These are phyloP conservation scores for Lamellibrachia luymesi DNA, from an alignment of 1,140 invertebrate genomes.

Conservation along the genomic window DNA sequence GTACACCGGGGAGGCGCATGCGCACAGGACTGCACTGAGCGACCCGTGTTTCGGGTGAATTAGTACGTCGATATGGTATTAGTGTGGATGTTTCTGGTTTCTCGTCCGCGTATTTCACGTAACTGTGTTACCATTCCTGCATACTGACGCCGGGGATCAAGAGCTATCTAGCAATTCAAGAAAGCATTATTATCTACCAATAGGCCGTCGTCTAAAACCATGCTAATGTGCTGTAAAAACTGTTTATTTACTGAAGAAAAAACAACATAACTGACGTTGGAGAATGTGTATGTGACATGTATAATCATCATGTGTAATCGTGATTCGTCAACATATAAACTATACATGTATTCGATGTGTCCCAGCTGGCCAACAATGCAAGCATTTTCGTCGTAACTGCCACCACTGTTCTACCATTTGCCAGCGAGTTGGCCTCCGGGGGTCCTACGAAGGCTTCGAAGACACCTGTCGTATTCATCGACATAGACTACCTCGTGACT, in stretches of 20 bases:
- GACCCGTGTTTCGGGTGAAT: neutral
- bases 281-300: too few relatives aligned
- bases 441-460: neutral
- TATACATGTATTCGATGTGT: too few relatives aligned
- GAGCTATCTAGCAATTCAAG: neutral
- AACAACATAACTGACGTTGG: too few relatives aligned
- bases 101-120: neutral
- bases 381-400: neutral
- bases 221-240: neutral
- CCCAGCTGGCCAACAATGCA: too few relatives aligned
- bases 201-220: neutral
- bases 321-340: too few relatives aligned
- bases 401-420: neutral
- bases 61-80: neutral
- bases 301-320: too few relatives aligned
- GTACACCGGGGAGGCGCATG: neutral
- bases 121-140: neutral
- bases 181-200: neutral
- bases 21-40: neutral
- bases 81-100: neutral
- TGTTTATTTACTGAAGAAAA: neutral
- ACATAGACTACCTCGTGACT: neutral
- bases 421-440: neutral
- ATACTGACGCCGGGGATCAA: neutral
- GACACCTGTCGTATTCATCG: neutral